Percentiles rank a stretch among this genome's conserved stretches.
Evolutionary conservation across 2,113 vertebrate genomes (phyloP).

Genomic region (Ploceus nigricollis): DNA sequence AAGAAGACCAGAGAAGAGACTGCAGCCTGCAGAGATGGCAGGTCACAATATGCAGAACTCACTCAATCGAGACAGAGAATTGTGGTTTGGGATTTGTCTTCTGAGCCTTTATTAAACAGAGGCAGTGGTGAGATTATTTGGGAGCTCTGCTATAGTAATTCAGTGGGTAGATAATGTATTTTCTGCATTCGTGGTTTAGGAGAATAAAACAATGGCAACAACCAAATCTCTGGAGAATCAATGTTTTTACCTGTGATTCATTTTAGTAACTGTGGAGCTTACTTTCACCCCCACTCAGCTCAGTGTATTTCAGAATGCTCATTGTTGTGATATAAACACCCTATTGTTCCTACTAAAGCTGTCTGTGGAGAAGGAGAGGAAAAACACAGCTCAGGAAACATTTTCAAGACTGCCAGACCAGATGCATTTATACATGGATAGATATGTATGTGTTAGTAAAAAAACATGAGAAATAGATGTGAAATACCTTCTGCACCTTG

Average conservation of each 20-base stretch:
- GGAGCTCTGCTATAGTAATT: neutral
- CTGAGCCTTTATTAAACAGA: neutral
- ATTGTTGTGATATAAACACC: rapidly evolving
- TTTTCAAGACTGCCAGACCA: neutral
- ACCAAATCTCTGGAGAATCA: neutral
- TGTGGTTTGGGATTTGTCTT: neutral
- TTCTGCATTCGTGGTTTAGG: neutral
- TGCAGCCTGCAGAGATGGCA: neutral
- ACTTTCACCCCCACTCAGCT: neutral
- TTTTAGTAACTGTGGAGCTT: neutral
- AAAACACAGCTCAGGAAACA: neutral
- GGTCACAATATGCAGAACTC: neutral
- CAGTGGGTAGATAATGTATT: neutral
- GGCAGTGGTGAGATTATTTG: neutral
- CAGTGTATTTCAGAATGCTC: neutral
- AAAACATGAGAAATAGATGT: neutral
- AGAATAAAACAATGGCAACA: neutral
- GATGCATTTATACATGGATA: neutral
- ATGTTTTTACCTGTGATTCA: neutral
- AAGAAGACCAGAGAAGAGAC: neutral
- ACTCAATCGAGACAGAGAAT: neutral
- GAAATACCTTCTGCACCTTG: neutral
- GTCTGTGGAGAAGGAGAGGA: neutral
- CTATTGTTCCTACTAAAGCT: neutral
- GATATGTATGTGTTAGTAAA: neutral